A percentile compares a stretch with the other conserved stretches of the same genome.
Conservation (phyloP, 37 sponge, comb jelly and placozoan genomes). For the Hexactinellida sp. region DNA sequence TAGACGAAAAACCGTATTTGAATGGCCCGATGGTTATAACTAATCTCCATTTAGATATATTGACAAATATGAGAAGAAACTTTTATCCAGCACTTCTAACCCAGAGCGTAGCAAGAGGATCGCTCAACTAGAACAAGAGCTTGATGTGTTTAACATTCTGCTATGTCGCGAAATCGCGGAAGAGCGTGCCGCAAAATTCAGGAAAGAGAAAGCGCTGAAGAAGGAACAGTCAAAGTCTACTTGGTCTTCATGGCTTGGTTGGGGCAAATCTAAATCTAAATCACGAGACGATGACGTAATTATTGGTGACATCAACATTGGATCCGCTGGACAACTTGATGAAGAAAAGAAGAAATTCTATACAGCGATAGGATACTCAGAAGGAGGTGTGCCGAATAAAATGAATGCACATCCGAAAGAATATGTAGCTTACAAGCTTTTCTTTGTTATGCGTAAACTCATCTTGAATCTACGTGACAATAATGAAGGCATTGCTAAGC, state of each 20-base stretch:
- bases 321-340: neutral
- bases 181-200: neutral
- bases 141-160: conserved; percentile 66
- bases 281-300: conserved; percentile 3
- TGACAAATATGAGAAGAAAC: neutral
- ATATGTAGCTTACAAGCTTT: neutral
- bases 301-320: neutral
- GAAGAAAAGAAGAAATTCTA: conserved; percentile 1
- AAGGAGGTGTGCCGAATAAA: neutral
- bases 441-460: neutral
- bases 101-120: neutral
- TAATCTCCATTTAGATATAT: too few species aligned
- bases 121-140: conserved; percentile 32
- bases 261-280: neutral
- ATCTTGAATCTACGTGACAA: neutral
- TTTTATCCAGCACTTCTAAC: neutral
- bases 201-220: neutral
- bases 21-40: too few species aligned
- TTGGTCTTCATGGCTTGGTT: neutral
- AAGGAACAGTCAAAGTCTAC: neutral
- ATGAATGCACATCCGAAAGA: neutral
- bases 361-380: neutral
- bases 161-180: conserved; percentile 34
- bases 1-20: too few species aligned
- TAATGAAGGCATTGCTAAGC: neutral